These are phyloP conservation scores for Platysternon megacephalum DNA, from an alignment of 2,113 vertebrate species.

Conservation along the genomic window DNA sequence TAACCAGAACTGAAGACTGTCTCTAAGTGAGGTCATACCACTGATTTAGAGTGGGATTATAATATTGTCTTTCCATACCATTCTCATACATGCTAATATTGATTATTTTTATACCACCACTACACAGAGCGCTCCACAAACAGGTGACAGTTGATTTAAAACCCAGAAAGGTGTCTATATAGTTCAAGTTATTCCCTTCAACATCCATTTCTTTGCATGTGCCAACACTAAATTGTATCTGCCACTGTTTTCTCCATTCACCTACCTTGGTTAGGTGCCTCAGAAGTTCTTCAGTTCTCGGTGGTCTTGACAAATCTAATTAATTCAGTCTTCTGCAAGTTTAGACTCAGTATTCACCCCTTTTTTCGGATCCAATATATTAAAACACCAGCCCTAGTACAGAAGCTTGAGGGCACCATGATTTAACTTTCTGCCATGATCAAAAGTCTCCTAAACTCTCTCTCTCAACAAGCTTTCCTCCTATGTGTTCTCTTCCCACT, in stretches of 20 bases:
- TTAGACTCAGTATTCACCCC: not conserved
- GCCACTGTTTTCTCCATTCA: not conserved
- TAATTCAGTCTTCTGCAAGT: not conserved
- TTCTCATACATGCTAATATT: not conserved
- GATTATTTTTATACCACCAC: not conserved
- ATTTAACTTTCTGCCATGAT: not conserved
- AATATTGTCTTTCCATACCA: not conserved
- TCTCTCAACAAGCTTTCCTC: not conserved
- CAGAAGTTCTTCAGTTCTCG: not conserved
- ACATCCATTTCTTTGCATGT: not conserved
- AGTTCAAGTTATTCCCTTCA: not conserved
- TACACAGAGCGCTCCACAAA: not conserved
- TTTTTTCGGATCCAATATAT: not conserved
- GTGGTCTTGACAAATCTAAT: not conserved
- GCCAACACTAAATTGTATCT: not conserved
- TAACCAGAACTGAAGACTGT: not conserved
- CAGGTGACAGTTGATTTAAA: not conserved
- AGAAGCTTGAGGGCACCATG: not conserved
- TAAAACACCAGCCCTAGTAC: not conserved
- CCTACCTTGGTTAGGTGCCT: not conserved
- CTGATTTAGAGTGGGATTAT: not conserved
- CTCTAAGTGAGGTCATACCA: not conserved
- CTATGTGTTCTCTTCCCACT: not conserved
- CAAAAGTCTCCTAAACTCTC: not conserved
- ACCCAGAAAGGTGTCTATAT: not conserved